A percentile compares a stretch with the other conserved stretches of the same genome.
These are phyloP conservation scores for Prorops nasuta DNA, from an alignment of 1,140 invertebrate species.

Conservation along the genomic window DNA sequence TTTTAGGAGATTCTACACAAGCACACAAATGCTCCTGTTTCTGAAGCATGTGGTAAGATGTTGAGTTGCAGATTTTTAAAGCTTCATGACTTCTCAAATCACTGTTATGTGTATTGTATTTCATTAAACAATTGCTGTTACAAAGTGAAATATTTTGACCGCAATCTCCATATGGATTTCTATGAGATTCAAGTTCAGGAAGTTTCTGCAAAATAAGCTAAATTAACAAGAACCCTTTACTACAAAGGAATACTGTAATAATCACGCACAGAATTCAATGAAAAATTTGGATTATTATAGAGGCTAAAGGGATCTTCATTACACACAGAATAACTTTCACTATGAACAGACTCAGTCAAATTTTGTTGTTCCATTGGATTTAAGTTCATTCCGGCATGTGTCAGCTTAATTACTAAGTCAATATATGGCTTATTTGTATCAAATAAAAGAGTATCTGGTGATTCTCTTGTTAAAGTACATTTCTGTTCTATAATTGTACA, in stretches of 20 bases:
- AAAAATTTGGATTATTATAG: no score
- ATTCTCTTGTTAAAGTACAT: slow-evolving; percentile 35
- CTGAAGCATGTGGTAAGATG: no score
- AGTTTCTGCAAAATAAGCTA: slow-evolving; percentile 25
- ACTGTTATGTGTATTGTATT: slow-evolving; percentile 16
- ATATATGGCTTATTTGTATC: slow-evolving; percentile 26
- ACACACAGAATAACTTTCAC: no score
- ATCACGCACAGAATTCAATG: no score
- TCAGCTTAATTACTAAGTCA: slow-evolving; percentile 34
- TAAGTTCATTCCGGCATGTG: no score
- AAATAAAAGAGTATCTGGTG: slow-evolving; percentile 15
- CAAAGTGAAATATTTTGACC: slow-evolving; percentile 14
- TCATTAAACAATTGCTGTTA: slow-evolving; percentile 5
- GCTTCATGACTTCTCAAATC: slow-evolving; percentile 10
- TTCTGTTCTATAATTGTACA: slow-evolving; percentile 34
- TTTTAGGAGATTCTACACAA: slow-evolving; percentile 26
- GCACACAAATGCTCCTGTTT: slow-evolving; percentile 1
- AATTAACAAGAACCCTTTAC: no score
- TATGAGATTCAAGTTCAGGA: slow-evolving; percentile 30
- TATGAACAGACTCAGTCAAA: no score
- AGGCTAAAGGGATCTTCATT: no score
- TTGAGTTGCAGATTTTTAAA: no score
- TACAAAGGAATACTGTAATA: no score
- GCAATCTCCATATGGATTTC: slow-evolving; percentile 38
- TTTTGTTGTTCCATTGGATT: no score